phyloP scores from a whole-genome alignment of 2,797 vertebrate genomes.

The Pantherophis vulpinus region DNA sequence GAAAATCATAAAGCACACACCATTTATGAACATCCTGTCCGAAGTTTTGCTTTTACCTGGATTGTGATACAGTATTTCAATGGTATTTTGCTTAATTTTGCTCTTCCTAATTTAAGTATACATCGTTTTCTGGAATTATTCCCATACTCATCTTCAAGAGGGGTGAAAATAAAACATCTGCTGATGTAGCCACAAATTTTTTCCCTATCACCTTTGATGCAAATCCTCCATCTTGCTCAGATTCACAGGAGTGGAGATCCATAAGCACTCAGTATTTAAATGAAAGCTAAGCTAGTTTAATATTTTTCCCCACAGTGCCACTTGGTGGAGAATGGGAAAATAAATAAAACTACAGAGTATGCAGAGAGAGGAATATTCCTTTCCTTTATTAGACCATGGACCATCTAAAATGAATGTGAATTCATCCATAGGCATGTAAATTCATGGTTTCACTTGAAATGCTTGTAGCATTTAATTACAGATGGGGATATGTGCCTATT shows the following conservation, averaged over 20 bases:
- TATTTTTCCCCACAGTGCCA: neutral
- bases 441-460: neutral
- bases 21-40: neutral
- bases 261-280: neutral
- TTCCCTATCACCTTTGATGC: neutral
- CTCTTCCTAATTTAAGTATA: neutral
- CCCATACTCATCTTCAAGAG: neutral
- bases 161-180: neutral
- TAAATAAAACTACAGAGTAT: neutral
- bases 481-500: neutral
- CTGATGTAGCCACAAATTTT: neutral
- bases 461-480: neutral
- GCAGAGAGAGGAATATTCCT: neutral
- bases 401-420: neutral
- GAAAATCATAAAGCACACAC: neutral
- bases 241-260: neutral
- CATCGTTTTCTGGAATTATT: neutral
- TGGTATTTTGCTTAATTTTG: neutral
- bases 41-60: neutral
- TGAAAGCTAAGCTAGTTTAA: neutral
- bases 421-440: neutral
- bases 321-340: neutral
- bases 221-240: neutral
- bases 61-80: neutral
- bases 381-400: neutral